Evolutionary conservation across 2,797 vertebrate genomes (phyloP).

Genomic region (Phyllotis vaccarum): DNA sequence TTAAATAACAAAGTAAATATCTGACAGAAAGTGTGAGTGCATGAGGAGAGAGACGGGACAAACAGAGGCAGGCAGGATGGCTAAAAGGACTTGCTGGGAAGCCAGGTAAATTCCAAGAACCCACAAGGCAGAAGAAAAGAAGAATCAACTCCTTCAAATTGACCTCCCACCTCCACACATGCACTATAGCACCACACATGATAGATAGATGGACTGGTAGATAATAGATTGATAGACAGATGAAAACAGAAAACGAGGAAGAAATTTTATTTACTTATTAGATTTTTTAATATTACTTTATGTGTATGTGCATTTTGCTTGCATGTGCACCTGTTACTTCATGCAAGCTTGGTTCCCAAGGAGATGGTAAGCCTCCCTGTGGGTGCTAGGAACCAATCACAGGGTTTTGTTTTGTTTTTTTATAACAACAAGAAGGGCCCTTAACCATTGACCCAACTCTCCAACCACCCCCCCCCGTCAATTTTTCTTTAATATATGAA

Average conservation of each 20-base stretch:
- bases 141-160: not conserved
- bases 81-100: not conserved
- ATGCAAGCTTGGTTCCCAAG: not conserved
- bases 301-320: not conserved
- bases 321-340: not conserved
- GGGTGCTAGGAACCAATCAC: not conserved
- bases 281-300: not conserved
- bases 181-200: not conserved
- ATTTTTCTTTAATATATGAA: not conserved
- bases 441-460: not conserved
- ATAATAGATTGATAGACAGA: not conserved
- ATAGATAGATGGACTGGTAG: not conserved
- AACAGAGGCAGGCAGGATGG: not conserved
- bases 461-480: not conserved
- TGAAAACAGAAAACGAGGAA: not conserved
- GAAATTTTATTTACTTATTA: not conserved
- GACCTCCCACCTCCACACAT: not conserved
- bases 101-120: not conserved
- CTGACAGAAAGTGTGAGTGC: not conserved
- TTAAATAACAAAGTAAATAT: no score
- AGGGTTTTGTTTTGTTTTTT: no score
- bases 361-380: not conserved
- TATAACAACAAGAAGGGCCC: not conserved
- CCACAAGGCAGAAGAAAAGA: not conserved
- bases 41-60: no score